Evolutionary conservation across 2,113 vertebrate species (phyloP).

Genomic region (Zosterops lateralis): DNA sequence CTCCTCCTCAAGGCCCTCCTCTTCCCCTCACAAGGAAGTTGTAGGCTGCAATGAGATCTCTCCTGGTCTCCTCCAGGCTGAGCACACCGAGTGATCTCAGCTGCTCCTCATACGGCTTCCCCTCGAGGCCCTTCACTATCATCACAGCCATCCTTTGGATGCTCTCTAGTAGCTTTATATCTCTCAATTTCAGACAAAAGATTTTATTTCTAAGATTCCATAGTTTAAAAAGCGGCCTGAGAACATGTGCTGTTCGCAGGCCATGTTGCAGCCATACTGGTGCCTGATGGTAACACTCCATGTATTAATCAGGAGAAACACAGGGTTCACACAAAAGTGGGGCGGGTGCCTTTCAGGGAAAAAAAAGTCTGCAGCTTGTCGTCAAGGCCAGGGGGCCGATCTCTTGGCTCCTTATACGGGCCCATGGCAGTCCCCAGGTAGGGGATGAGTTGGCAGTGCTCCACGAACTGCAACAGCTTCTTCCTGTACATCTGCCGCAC

Average conservation of each 20-base stretch:
- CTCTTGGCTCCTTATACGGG: slow-evolving; percentile 73
- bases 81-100: not conserved
- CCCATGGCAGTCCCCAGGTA: slow-evolving; percentile 80
- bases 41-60: rapidly evolving
- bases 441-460: slow-evolving; percentile 85
- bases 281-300: not conserved
- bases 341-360: slow-evolving; percentile 70
- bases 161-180: not conserved
- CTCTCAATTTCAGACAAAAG: not conserved
- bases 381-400: slow-evolving; percentile 79
- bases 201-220: not conserved
- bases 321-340: not conserved
- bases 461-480: slow-evolving; percentile 81
- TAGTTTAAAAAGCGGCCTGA: not conserved
- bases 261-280: not conserved
- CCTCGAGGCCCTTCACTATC: not conserved
- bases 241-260: rapidly evolving
- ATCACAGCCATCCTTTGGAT: rapidly evolving
- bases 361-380: slow-evolving; percentile 81
- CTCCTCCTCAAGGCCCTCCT: not conserved
- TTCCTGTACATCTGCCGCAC: slow-evolving; percentile 78
- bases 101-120: rapidly evolving
- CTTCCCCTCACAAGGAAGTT: not conserved
- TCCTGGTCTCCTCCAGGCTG: not conserved
- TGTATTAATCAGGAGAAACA: not conserved